A percentile compares a stretch with the other conserved stretches of the same genome.
These are phyloP conservation scores for Heteractis magnifica DNA, from an alignment of 92 coral and sea anemone genomes.

Conservation along the genomic window DNA sequence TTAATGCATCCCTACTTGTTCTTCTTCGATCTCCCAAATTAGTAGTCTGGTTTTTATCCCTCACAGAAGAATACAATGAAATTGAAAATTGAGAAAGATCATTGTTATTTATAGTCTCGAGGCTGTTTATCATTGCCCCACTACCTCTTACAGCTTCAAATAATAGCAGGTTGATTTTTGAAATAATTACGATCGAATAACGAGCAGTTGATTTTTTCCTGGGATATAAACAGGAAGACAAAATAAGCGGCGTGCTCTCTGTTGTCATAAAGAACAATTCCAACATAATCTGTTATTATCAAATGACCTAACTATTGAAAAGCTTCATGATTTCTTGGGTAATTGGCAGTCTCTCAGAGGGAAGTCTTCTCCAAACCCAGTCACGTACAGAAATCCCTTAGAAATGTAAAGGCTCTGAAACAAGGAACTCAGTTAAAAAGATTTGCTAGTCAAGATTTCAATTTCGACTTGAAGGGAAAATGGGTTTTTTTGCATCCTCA, in stretches of 20 bases:
- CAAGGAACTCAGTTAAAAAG: too few relatives aligned
- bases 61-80: neutral
- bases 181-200: neutral
- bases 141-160: neutral
- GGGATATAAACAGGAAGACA: neutral
- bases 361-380: neutral
- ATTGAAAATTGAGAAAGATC: neutral
- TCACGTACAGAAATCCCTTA: neutral
- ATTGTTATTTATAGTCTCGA: neutral
- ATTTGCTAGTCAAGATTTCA: too few relatives aligned
- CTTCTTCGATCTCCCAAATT: neutral
- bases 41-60: neutral
- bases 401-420: too few relatives aligned
- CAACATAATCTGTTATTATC: neutral
- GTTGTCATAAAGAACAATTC: slow-evolving; percentile 4
- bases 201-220: neutral
- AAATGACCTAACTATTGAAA: neutral
- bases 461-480: neutral
- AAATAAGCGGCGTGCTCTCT: neutral
- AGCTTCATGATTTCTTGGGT: neutral
- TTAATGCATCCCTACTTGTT: neutral
- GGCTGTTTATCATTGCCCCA: neutral
- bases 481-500: neutral
- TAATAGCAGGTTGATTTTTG: neutral
- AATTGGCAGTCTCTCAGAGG: neutral